Evolutionary conservation across 2,113 vertebrate species (phyloP), one percentile per base, ranked within the genome.

Genomic region (Odontesthes bonariensis): DNA sequence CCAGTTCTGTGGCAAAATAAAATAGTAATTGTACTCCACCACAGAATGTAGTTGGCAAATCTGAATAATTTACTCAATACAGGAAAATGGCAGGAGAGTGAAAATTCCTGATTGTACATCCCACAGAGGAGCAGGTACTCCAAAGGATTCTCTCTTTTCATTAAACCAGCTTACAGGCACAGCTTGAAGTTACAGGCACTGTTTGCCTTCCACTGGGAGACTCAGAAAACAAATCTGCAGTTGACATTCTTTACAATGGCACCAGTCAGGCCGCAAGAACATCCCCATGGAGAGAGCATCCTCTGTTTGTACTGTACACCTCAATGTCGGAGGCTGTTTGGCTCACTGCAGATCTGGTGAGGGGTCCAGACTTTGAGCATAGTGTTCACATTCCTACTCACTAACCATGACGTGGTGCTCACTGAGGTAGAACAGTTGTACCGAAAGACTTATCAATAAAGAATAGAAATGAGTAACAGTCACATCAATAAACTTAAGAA

Each of bases 361-460:
- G 80, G 81, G 63, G 88, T 86, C 76, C 88, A 82, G 81, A 74
- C 75, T 64, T 82, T 69, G 80, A 78, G 49, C 56, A 63, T 72
- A 79, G 75, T 69, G 74, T 83, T 88, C 86, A 86, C 87, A 88
- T 89, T 89, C 91, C 89, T 82, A 77, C 90, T 77, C 86, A 75
- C 86, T 70, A 85, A 84, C 76, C 81, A 72, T 88, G 89, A 92
- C 83, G 63, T 82, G 85, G 91, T 92, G 89, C 91, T 92, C 85
- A 69, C 82, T 94, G 94, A 95, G 94, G 94, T 95, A 95, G 94
- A 92, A 93, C 90, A 84, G 94, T 95, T 94, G 93, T 94, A 94
- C 94, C 90, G 88, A 91, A 90, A 86, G 77, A 91, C 83, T 72
- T 89, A 88, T 89, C 84, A 86, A 92, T 86, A 88, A 90, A 89